phyloP scores from a whole-genome alignment of 92 coral and sea anemone genomes.

The Umimayanthus chanpuru region DNA sequence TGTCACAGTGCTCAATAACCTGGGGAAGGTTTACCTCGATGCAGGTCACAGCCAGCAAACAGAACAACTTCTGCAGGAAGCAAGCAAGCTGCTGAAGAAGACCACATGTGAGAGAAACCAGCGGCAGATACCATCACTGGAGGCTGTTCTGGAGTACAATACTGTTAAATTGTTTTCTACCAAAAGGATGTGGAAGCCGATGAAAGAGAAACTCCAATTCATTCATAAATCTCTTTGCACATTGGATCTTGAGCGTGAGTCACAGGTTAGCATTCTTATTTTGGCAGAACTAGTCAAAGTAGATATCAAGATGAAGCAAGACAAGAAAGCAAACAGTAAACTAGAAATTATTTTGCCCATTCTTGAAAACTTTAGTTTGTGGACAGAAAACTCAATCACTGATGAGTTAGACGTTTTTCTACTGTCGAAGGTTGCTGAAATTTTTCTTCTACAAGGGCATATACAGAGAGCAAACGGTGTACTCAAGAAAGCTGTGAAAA shows the following conservation, averaged over 20 bases:
- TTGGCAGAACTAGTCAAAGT: conserved; percentile 8
- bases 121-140: neutral
- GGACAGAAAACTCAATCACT: neutral
- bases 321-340: neutral
- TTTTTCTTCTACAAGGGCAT: neutral
- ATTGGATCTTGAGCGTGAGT: neutral
- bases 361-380: neutral
- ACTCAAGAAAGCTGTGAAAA: neutral
- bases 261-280: neutral
- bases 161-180: neutral
- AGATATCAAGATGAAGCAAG: neutral
- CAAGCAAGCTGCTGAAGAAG: neutral
- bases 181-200: neutral
- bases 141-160: neutral
- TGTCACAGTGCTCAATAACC: conserved; percentile 24
- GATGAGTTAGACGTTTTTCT: neutral
- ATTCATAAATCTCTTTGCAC: neutral
- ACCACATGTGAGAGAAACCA: neutral
- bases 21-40: neutral
- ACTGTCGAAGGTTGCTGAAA: neutral
- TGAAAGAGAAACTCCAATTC: neutral
- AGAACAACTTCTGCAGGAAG: neutral
- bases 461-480: neutral
- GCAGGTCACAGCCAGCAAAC: neutral
- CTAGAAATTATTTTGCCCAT: neutral